A percentile compares a stretch with the other conserved stretches of the same genome.
phyloP scores from a whole-genome alignment of 2,888 invertebrate genomes.

The Autographa gamma region DNA sequence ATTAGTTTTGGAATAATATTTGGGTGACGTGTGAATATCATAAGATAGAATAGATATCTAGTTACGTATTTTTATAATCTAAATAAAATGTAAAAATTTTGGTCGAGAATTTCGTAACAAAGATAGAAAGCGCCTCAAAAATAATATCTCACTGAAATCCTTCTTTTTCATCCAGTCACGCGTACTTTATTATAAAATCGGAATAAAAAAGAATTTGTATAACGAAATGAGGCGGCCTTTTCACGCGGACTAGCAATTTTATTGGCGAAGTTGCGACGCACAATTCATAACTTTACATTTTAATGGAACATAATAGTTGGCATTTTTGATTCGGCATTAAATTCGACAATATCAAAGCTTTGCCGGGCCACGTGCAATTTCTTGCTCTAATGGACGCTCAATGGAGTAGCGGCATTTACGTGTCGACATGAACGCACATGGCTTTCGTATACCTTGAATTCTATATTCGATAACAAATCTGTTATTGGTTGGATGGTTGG shows the following conservation, averaged over 20 bases:
- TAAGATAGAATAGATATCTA: neutral
- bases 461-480: slow-evolving; percentile 38
- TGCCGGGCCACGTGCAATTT: slow-evolving; percentile 35
- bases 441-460: slow-evolving; percentile 27
- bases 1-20: neutral
- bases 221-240: slow-evolving; percentile 5
- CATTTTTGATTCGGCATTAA: slow-evolving; percentile 19
- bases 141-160: neutral
- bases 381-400: slow-evolving; percentile 39
- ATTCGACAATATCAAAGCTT: slow-evolving; percentile 32
- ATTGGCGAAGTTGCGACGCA: slow-evolving; percentile 4
- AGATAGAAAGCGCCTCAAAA: slow-evolving; percentile 1
- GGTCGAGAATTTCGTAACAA: neutral
- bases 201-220: slow-evolving; percentile 2
- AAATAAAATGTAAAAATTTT: neutral
- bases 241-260: slow-evolving; percentile 11
- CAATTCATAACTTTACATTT: slow-evolving; percentile 14
- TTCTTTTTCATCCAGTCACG: slow-evolving; percentile 1
- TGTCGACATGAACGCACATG: slow-evolving; percentile 46
- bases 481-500: slow-evolving; percentile 37
- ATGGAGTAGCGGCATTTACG: slow-evolving; percentile 40
- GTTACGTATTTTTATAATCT: neutral
- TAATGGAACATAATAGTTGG: slow-evolving; percentile 6
- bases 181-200: neutral
- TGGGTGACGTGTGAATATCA: neutral